phyloP scores from a whole-genome alignment of 2,113 vertebrate species.

The Columba janthina region DNA sequence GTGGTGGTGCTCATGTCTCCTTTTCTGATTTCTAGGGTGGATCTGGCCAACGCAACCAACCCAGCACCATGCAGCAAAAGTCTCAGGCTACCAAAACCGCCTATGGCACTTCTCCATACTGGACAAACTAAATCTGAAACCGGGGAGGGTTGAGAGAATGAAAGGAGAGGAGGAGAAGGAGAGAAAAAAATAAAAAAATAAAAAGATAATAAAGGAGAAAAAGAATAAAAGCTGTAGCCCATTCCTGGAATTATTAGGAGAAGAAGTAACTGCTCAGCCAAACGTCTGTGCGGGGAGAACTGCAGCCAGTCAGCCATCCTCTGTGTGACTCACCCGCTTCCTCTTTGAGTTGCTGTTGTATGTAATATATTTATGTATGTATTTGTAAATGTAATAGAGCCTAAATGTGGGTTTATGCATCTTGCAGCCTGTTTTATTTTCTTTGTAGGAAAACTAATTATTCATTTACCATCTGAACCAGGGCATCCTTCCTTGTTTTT shows the following conservation, averaged over 20 bases:
- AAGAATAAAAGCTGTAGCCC: constrained; percentile 13
- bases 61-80: constrained; percentile 83
- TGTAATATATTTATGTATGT: constrained; percentile 88
- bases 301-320: constrained; percentile 39
- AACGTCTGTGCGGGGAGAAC: constrained; percentile 44
- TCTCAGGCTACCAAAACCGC: constrained; percentile 80
- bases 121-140: constrained; percentile 76
- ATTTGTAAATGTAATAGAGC: constrained; percentile 81
- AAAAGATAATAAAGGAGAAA: background rate
- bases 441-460: constrained; percentile 57
- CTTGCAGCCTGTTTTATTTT: constrained; percentile 52
- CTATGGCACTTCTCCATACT: constrained; percentile 81
- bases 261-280: constrained; percentile 64
- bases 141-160: background rate
- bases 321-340: constrained; percentile 60
- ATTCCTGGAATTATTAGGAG: constrained; percentile 51
- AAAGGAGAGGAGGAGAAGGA: background rate
- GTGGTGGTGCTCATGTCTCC: background rate
- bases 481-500: constrained; percentile 5
- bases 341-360: constrained; percentile 77
- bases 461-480: background rate
- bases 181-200: too few relatives aligned
- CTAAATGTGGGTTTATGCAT: constrained; percentile 70
- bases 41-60: constrained; percentile 78
- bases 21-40: constrained; percentile 66